Percentiles rank a stretch among this genome's conserved stretches.
These are phyloP conservation scores for Gallinago paraguaiae DNA, from an alignment of 2,113 vertebrate genomes.

Conservation along the genomic window DNA sequence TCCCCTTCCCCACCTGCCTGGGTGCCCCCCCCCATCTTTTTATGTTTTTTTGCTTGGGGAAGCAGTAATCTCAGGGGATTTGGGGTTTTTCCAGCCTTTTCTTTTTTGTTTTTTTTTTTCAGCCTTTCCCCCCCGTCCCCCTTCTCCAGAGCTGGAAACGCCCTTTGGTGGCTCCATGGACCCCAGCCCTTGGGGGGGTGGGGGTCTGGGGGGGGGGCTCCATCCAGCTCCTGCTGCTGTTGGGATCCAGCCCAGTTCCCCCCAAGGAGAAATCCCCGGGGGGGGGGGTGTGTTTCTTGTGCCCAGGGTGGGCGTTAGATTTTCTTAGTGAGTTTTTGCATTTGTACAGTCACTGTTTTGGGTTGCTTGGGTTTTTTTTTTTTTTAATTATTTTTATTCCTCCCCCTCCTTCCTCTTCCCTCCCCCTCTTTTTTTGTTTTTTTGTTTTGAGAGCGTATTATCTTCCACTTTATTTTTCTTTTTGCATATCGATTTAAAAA, in stretches of 20 bases:
- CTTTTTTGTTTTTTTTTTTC: background rate
- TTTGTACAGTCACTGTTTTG: constrained; percentile 60
- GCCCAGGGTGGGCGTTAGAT: background rate
- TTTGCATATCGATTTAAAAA: constrained; percentile 35
- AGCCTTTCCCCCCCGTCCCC: too few species aligned
- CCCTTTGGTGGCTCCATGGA: background rate
- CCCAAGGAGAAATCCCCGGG: background rate
- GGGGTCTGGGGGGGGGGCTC: background rate
- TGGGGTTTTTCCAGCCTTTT: background rate
- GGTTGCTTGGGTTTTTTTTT: background rate
- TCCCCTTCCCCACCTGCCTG: background rate
- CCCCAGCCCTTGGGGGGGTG: background rate
- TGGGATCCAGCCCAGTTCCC: background rate
- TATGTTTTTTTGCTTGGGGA: background rate
- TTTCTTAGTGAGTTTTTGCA: background rate
- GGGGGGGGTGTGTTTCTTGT: background rate
- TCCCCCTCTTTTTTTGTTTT: background rate
- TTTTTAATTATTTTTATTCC: background rate
- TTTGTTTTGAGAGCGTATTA: background rate
- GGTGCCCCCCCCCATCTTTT: too few species aligned
- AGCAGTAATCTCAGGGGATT: background rate
- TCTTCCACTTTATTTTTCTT: constrained; percentile 34
- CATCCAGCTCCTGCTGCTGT: background rate
- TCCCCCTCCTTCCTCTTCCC: background rate
- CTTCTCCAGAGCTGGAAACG: background rate